These are phyloP conservation scores for Trachurus trachurus DNA, from an alignment of 2,797 vertebrate species.

Conservation along the genomic window DNA sequence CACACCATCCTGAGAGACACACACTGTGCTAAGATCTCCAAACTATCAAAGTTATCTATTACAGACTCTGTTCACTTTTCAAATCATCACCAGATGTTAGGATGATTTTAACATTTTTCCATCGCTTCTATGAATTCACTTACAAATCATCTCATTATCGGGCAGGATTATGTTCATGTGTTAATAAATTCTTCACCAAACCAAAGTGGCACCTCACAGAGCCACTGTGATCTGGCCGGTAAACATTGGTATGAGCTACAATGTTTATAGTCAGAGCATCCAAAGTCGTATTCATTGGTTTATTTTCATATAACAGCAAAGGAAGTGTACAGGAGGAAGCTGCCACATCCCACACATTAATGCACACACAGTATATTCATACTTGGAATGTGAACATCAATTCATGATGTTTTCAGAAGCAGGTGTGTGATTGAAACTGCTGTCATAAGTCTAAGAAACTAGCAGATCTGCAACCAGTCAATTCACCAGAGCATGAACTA, in stretches of 20 bases:
- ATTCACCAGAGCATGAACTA: no score
- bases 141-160: no score
- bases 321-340: background rate
- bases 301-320: background rate
- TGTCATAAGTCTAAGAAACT: no score
- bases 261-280: background rate
- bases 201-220: background rate
- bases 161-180: no score
- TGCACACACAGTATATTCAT: background rate
- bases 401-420: background rate
- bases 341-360: background rate
- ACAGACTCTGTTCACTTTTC: background rate
- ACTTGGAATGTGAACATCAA: background rate
- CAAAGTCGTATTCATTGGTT: background rate
- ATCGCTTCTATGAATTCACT: no score
- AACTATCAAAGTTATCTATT: background rate
- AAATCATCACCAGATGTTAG: background rate
- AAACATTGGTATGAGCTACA: background rate
- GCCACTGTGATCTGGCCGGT: background rate
- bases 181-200: no score
- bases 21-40: no score
- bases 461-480: no score
- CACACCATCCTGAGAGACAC: no score
- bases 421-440: no score
- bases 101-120: background rate